Conservation (phyloP, 2,113 vertebrate species). For the Gnathonemus longibarbis region DNA sequence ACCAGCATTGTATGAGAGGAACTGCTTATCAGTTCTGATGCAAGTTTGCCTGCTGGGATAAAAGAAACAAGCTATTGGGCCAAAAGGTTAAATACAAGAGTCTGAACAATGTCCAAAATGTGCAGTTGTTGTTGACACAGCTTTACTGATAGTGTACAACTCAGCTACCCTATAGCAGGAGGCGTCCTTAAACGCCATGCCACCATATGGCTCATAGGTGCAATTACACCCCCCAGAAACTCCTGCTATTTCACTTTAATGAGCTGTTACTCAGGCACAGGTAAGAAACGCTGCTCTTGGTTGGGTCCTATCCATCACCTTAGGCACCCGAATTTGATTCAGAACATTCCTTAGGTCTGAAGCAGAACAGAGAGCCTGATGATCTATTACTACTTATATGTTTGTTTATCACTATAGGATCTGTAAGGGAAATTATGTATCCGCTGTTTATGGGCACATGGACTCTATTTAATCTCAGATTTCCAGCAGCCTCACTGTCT, state of each 20-base stretch:
- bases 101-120: not conserved
- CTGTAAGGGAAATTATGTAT: not conserved
- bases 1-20: not conserved
- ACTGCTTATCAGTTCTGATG: not conserved
- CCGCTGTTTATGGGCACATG: not conserved
- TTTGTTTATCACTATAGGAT: not conserved
- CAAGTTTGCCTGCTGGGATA: not conserved
- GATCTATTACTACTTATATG: not conserved
- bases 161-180: not conserved
- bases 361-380: not conserved
- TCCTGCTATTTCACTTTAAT: not conserved
- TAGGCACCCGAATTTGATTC: not conserved
- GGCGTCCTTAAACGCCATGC: not conserved
- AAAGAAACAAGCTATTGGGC: not conserved
- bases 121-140: not conserved
- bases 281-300: not conserved
- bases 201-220: not conserved
- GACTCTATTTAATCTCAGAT: not conserved
- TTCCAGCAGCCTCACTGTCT: not conserved
- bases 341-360: not conserved
- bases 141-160: not conserved
- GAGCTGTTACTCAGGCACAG: not conserved
- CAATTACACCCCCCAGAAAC: not conserved
- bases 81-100: not conserved
- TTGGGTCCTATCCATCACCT: not conserved